These are phyloP conservation scores for Gallinago stenura DNA, from an alignment of 2,797 vertebrate species.

Conservation along the genomic window DNA sequence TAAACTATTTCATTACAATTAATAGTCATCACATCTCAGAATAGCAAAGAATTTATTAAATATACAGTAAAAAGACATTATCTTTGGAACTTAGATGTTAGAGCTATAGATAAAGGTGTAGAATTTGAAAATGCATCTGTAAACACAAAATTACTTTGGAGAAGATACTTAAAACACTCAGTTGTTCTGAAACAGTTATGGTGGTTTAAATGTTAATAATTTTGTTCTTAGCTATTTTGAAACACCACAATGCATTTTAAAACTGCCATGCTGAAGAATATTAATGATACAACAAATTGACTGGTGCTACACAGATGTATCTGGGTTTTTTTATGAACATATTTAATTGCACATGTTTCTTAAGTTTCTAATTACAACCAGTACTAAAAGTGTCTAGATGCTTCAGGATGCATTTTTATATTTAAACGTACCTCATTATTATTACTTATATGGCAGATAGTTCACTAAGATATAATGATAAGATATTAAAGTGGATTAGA, in stretches of 20 bases:
- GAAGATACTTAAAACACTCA: background rate
- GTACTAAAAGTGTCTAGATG: constrained; percentile 65
- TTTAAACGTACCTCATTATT: constrained; percentile 71
- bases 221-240: constrained; percentile 51
- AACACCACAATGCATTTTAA: constrained; percentile 44
- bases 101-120: background rate
- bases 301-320: constrained; percentile 50
- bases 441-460: constrained; percentile 61
- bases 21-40: background rate
- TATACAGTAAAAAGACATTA: background rate
- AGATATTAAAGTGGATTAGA: constrained; percentile 64
- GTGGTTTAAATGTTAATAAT: constrained; percentile 38
- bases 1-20: background rate
- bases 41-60: background rate
- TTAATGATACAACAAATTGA: constrained; percentile 74
- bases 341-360: constrained; percentile 74
- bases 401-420: constrained; percentile 67
- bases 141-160: background rate
- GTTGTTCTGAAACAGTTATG: background rate
- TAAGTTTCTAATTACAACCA: constrained; percentile 77
- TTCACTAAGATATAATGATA: constrained; percentile 66
- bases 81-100: background rate
- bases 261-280: constrained; percentile 59
- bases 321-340: constrained; percentile 53
- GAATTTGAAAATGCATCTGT: background rate